A percentile compares a stretch with the other conserved stretches of the same genome.
Evolutionary conservation across 2,888 invertebrate species (phyloP).

Genomic region (Aphidoletes aphidimyza): DNA sequence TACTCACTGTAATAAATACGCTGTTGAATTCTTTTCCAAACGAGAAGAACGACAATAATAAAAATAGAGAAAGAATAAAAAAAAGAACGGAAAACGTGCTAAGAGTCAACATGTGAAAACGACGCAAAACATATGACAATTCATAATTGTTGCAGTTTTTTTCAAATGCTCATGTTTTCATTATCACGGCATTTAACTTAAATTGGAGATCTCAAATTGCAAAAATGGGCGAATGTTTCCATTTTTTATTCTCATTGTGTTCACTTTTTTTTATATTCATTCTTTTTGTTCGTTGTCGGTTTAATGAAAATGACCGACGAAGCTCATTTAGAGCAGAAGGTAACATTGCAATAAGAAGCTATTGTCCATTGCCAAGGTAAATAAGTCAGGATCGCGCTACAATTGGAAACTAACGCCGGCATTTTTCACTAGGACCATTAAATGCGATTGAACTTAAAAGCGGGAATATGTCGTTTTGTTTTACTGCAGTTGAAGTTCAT

Average conservation of each 20-base stretch:
- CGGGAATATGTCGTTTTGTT: conserved; percentile 43
- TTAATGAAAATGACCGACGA: neutral
- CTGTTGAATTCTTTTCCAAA: conserved; percentile 37
- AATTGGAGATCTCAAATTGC: neutral
- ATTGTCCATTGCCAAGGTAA: conserved; percentile 31
- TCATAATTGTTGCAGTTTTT: conserved; percentile 44
- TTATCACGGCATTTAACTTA: neutral
- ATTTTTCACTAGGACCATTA: neutral
- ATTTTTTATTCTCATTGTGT: no score
- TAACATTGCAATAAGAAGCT: conserved; percentile 40
- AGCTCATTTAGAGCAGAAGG: neutral
- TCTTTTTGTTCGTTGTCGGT: neutral
- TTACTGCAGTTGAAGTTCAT: neutral
- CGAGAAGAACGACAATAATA: conserved; percentile 32
- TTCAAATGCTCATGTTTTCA: conserved; percentile 12
- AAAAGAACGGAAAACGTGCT: neutral
- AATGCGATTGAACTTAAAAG: conserved; percentile 10
- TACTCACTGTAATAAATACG: conserved; percentile 6
- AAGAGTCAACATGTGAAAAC: conserved; percentile 43
- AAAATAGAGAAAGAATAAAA: neutral
- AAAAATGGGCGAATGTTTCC: neutral
- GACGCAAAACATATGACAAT: conserved; percentile 46
- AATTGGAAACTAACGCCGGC: neutral
- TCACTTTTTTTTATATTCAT: neutral
- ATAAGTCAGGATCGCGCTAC: neutral